phyloP scores from a whole-genome alignment of 1,140 invertebrate genomes.

The Trigoniulus corallinus region DNA sequence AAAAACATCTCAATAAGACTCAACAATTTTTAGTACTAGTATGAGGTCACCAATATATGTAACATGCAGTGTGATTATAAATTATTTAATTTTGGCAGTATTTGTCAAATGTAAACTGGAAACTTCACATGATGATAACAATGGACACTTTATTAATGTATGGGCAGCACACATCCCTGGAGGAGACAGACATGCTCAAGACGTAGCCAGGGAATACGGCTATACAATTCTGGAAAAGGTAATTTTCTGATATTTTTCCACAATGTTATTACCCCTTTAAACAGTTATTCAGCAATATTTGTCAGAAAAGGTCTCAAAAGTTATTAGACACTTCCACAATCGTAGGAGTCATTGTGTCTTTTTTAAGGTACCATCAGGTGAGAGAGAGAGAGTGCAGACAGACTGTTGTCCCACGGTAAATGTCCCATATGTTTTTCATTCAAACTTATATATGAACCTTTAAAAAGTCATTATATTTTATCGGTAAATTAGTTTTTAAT shows the following conservation, averaged over 20 bases:
- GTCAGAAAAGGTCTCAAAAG: not conserved
- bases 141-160: slow-evolving; percentile 30
- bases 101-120: too few species aligned
- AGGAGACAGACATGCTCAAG: slow-evolving; percentile 27
- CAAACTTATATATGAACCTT: too few species aligned
- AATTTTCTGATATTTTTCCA: slow-evolving; percentile 10
- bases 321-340: not conserved
- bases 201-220: slow-evolving; percentile 30
- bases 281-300: not conserved
- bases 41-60: too few species aligned
- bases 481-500: too few species aligned
- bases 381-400: slow-evolving; percentile 8
- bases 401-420: slow-evolving; percentile 9
- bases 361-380: not conserved
- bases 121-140: slow-evolving; percentile 13
- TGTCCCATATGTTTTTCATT: too few species aligned
- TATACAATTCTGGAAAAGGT: slow-evolving; percentile 34
- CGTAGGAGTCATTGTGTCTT: not conserved
- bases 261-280: not conserved
- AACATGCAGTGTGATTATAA: too few species aligned
- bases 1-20: too few species aligned
- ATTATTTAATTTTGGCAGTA: too few species aligned
- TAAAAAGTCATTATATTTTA: too few species aligned
- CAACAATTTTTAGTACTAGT: too few species aligned
- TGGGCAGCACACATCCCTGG: slow-evolving; percentile 37